Base-by-base conservation (phyloP, 2,888 invertebrate genomes). In the Stegana nigrithorax region DNA sequence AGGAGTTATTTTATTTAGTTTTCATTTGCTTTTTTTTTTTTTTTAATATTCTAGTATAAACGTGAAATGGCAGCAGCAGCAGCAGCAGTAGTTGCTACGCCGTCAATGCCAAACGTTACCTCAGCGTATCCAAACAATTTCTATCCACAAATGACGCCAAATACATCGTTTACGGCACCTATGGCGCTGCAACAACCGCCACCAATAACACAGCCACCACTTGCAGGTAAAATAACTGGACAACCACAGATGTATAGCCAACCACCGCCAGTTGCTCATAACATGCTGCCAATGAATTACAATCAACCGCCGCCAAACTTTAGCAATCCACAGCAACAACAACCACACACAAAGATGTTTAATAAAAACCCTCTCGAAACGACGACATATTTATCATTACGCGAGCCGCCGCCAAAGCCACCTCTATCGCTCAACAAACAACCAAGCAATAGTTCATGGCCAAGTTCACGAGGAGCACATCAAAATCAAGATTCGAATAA, bases 41-140 rank as follows among this genome's bases (percentile, higher is more conserved):
- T 12, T 51, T 17, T 51, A 45, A 23, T n/a, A 26, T 25, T 67
- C 51, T 62, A 85, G 85, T 85, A 85, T 66, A 84, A 84, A 63
- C 79, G 85, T 0, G 85, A 85, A 76, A 85, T 85, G 85, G 84
- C 83, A 6, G 83, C 83, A 0, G 81, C 81, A 5, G 69, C 80
- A 10, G 75, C 71, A 29, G 51, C 45, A 3, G 4, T 68, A 12
- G 19, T 69, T 44, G 53, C 42, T 1, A 2, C 68, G 8, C 21
- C 62, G 2, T 67, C 57, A 57, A 25, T 63, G 62, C 36, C 69
- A 67, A 36, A 65, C 68, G 56, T 69, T 64, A 21, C 64, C 67
- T 19, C 72, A 67, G 14, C 63, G 61, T 50, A 50, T 14, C 10
- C 47, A 50, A 14, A n/a, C 14, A 39, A 39, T 39, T 65, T 6